phyloP scores from a whole-genome alignment of 2,113 vertebrate species.

The Sardina pilchardus region DNA sequence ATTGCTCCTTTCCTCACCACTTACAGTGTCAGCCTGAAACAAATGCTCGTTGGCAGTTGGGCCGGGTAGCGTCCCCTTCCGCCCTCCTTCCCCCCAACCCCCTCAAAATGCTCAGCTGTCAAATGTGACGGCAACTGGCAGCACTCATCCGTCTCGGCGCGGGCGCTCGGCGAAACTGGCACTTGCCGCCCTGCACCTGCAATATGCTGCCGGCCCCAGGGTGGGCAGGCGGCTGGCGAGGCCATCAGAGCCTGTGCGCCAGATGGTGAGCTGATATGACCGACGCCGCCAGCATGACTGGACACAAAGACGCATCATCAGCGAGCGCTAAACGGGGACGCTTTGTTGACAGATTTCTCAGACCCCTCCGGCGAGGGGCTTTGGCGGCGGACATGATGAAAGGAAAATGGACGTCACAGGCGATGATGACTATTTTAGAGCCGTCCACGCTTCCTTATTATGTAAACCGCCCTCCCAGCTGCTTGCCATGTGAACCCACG shows the following conservation, averaged over 20 bases:
- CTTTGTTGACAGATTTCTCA: background rate
- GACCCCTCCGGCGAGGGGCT: background rate
- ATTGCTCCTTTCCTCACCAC: constrained; percentile 4
- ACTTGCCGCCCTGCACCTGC: constrained; percentile 48
- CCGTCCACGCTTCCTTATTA: background rate
- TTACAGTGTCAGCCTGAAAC: constrained; percentile 36
- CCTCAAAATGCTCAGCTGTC: constrained; percentile 39
- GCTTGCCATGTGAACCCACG: background rate
- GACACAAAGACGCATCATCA: constrained; percentile 18
- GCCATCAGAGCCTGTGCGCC: constrained; percentile 43
- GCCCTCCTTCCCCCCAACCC: background rate
- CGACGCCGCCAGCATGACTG: constrained; percentile 22
- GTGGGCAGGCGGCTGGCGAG: background rate
- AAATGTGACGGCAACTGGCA: constrained; percentile 52
- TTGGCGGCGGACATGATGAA: background rate
- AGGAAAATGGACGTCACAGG: background rate
- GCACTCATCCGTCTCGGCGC: constrained; percentile 40
- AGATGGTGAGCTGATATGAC: constrained; percentile 51
- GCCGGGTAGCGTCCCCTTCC: background rate
- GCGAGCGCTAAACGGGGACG: constrained; percentile 28
- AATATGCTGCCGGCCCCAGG: constrained; percentile 46
- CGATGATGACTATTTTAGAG: background rate
- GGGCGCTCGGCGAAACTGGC: constrained; percentile 37
- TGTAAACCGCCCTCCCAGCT: background rate
- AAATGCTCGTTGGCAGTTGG: constrained; percentile 51